These are phyloP conservation scores for Trochalopteron elliotii DNA, from an alignment of 2,113 vertebrate genomes.

Conservation along the genomic window DNA sequence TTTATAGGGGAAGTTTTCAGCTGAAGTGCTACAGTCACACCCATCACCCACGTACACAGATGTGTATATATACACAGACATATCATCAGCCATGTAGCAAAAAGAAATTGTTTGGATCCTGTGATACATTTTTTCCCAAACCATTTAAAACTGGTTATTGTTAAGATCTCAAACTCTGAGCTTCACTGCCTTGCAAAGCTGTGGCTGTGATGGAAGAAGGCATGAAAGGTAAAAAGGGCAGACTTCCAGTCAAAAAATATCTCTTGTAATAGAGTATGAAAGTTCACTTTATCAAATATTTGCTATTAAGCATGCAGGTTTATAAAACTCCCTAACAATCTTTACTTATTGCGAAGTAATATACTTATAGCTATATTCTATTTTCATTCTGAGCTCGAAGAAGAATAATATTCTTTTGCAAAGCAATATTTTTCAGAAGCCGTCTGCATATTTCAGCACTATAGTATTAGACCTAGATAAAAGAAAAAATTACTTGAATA, in stretches of 20 bases:
- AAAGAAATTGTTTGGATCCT: background rate
- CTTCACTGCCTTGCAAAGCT: background rate
- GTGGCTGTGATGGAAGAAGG: background rate
- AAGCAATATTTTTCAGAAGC: background rate
- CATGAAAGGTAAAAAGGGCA: background rate
- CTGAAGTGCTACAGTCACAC: background rate
- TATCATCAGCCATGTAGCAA: background rate
- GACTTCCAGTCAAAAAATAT: background rate
- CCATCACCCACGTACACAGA: background rate
- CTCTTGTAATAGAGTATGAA: background rate
- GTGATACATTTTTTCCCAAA: background rate
- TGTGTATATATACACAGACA: background rate
- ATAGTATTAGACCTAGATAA: background rate
- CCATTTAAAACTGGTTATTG: background rate
- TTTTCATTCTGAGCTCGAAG: background rate
- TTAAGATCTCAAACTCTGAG: background rate
- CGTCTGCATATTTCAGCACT: background rate
- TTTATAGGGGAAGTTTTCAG: background rate
- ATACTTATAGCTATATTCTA: background rate
- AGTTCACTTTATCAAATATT: background rate
- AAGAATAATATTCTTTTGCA: background rate
- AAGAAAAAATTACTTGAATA: background rate
- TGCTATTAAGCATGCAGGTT: background rate
- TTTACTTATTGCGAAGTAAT: background rate
- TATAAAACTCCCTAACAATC: background rate